Base-by-base conservation (phyloP, 2,888 invertebrate species). In the Xanthorhoe spadicearia region DNA sequence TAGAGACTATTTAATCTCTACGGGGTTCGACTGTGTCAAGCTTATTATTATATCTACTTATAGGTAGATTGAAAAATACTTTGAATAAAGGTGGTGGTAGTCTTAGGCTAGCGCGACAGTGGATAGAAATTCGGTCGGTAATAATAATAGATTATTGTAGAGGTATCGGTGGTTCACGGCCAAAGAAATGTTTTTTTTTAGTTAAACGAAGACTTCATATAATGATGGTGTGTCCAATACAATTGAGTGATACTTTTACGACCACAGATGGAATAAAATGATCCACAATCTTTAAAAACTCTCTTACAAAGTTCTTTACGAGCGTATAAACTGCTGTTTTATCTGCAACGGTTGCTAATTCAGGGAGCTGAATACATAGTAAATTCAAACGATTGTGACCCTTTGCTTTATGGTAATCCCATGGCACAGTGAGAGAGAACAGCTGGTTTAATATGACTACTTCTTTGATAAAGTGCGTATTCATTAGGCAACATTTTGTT, bases 361-460 rank as follows among this genome's bases (percentile, higher is more conserved):
- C 76, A 72, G 80, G 79, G 77, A 79, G 80, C 72, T 63, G 61
- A 68, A 52, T 49, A 65, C 57, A 64, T 66, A 69, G 71, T 64
- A 66, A 68, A 75, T 76, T 76, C 65, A 68, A 83, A 75, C 71
- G 62, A 19, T 66, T 72, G 57, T 81, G 83, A 82, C 89, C 88
- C 87, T 75, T 80, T 76, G 67, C 38, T 51, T 61, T 69, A 71
- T 71, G 69, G 71, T 84, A 88, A 89, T 86, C 78, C 73, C 18
- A 35, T 55, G 23, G 3, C 63, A 81, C 63, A 68, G 68, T 49
- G 32, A 48, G 1, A 8, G 7, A 32, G 18, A n/a, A 57, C 28
- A 52, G 48, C 35, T 57, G 51, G 32, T n/a, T 28, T 46, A 46
- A 51, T 56, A 43, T 43, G 6, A 15, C 9, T 10, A 17, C 28